Conservation (phyloP, 2,113 vertebrate species). For the Pseudonaja textilis region DNA sequence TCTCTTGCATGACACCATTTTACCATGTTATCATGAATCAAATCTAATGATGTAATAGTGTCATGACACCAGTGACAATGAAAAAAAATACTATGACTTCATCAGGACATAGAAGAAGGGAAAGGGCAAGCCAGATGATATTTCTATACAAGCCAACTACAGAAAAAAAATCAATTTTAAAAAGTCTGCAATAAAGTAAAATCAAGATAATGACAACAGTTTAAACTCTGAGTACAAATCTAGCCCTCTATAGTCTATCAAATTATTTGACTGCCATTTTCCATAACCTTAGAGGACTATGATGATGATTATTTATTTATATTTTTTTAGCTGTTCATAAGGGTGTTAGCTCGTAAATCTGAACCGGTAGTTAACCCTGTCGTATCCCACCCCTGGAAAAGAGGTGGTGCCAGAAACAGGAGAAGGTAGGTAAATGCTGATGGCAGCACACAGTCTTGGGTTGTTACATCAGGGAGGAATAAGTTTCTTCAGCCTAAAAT, state of each 20-base stretch:
- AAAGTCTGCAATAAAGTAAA: not conserved
- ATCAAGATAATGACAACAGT: not conserved
- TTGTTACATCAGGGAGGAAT: not conserved
- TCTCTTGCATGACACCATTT: not conserved
- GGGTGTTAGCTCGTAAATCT: not conserved
- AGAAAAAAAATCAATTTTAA: not conserved
- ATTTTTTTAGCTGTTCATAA: not conserved
- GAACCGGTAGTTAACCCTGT: too few species aligned
- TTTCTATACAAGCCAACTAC: not conserved
- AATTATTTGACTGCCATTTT: not conserved
- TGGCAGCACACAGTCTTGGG: not conserved
- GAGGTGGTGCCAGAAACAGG: not conserved
- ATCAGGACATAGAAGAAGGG: not conserved
- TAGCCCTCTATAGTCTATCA: not conserved
- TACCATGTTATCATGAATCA: not conserved
- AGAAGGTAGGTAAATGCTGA: not conserved
- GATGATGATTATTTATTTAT: not conserved
- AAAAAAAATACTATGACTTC: not conserved
- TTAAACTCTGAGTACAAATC: not conserved
- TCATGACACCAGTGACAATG: not conserved
- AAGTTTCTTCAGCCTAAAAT: not conserved
- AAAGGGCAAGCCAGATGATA: not conserved
- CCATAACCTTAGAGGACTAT: not conserved
- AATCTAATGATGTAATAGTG: not conserved
- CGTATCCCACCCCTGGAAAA: not conserved